Evolutionary conservation across 2,113 vertebrate genomes (phyloP), one percentile per base, ranked within the genome.

Genomic region (Acrocephalus kingi): DNA sequence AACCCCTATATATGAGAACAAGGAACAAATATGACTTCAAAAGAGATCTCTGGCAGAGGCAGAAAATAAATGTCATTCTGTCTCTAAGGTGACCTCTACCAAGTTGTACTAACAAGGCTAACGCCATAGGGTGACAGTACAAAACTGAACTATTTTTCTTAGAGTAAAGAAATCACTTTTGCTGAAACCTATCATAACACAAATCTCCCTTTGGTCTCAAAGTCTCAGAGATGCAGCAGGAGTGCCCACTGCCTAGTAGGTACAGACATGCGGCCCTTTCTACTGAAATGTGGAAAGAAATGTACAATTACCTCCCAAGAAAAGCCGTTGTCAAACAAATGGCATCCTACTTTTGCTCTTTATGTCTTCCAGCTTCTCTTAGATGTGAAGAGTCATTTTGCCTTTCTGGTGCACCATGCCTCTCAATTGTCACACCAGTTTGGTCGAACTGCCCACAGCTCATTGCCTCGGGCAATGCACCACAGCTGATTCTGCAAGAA

Each of bases 381-480:
- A 17, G 8, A 28, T 25, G 6, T 9, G 31, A 64, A 63, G n/a
- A 78, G 15, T 22, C 17, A 30, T 86, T 91, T 49, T 83, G 54
- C 3, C 20, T 74, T 88, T 87, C 51, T 46, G 18, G 33, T 12
- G 15, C 16, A 21, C 64, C 13, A 8, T 7, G 11, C 9, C 14
- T 49, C 30, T 56, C 33, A 52, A 68, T 69, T 79, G 64, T 54
- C 30, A 20, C 45, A 46, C 25, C 0, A 1, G 7, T 43, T 21
- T n/a, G 48, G 48, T 59, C 0, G 0, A 16, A 2, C 27, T 64
- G 33, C 33, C 56, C 48, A 59, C 54, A 43, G 59, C 35, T 73
- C 51, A 8, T n/a, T 80, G 48, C 16, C 39, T 91, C 19, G 27
- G 55, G 12, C 19, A 33, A 4, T n/a, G 28, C 8, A 54, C 30